Evolutionary conservation across 2,888 invertebrate genomes (phyloP), one percentile per base, ranked within the genome.

Genomic region (Quadroppia sp.): DNA sequence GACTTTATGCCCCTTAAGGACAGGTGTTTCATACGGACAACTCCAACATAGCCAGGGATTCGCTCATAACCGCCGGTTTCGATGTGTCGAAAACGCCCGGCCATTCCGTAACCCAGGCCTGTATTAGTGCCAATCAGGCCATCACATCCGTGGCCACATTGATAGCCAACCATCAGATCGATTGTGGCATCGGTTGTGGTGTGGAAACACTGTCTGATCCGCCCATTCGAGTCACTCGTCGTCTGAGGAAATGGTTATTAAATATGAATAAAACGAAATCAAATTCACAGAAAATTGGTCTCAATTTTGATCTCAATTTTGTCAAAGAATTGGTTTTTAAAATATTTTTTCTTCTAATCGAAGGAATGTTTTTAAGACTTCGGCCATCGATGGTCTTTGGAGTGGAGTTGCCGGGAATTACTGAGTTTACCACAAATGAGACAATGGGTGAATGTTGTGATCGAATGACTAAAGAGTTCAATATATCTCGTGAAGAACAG

Each of bases 361-460:
- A 91, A n/a, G 98, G 98, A 70, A 98, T 64, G 64, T 11, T 64
- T 64, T 11, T 64, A 17, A 64, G 36, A 64, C 32, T 36, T 1
- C 64, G 64, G 25, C 64, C 64, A 30, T 64, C 64, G 30, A 64
- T 64, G 64, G 30, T 64, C 32, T 64, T 36, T 20, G 64, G 64
- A 1, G 32, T 32, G 17, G 64, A 64, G n/a, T 17, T 36, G 64
- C 32, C 36, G 9, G 92, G 94, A 1, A 94, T 99, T 2, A 91
- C 97, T 0, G 99, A 99, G 85, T 99, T 98, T 85, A 95, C 97
- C 0, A 93, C 95, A 0, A 92, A 92, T 13, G 99, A 99, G 86
- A 93, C 92, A 0, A 99, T 99, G 99, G 99, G 99, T 0, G 95
- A 97, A 85, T 96, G 95, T 70, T 96, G 94, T 1, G 99, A 99